These are phyloP conservation scores for Neolamprologus sp. DNA, from an alignment of 2,113 vertebrate genomes.

Conservation along the genomic window DNA sequence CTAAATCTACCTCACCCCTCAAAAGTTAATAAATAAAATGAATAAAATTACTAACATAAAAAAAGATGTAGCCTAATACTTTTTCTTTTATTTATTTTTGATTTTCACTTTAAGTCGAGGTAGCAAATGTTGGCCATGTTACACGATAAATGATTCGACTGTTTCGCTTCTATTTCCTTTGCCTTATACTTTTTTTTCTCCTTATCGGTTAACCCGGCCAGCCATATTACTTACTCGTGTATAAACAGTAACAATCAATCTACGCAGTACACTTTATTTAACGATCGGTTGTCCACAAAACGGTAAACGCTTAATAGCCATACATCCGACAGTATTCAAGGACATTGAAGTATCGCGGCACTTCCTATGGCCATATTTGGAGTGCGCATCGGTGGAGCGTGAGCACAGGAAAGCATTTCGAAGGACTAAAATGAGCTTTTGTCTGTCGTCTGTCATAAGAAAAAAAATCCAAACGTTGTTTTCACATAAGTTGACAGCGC, in stretches of 20 bases:
- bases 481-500: constrained; percentile 28
- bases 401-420: constrained; percentile 45
- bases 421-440: constrained; percentile 58
- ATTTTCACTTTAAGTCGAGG: background rate
- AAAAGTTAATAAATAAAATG: background rate
- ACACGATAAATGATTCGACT: background rate
- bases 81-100: background rate
- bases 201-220: background rate
- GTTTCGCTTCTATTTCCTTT: background rate
- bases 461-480: constrained; percentile 52
- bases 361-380: constrained; percentile 77
- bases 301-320: background rate
- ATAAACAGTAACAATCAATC: background rate
- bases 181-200: background rate
- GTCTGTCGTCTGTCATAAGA: constrained; percentile 40
- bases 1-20: background rate
- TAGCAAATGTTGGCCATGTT: background rate
- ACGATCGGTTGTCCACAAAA: background rate
- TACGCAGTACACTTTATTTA: background rate
- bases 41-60: background rate
- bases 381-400: constrained; percentile 37
- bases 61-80: background rate
- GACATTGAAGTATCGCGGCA: constrained; percentile 26
- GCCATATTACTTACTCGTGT: background rate
- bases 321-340: constrained; percentile 18